Evolutionary conservation across 1,140 invertebrate species (phyloP), one percentile per base, ranked within the genome.

Genomic region (Megathymus violae): DNA sequence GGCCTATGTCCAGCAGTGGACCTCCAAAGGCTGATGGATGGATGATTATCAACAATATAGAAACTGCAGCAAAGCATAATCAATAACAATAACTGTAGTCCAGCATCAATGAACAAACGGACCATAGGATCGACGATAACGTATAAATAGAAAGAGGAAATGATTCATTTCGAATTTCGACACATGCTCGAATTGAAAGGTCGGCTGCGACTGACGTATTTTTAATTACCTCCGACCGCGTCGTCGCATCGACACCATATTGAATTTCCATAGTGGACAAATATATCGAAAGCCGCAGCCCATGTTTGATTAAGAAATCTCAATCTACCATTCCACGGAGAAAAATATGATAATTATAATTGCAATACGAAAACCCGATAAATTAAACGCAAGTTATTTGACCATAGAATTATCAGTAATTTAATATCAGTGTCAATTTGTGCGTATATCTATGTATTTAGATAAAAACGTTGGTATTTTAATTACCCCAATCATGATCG

Each of bases 121-220:
- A 62, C 66, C 72, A 63, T 65, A 69, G 69, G 58, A 64, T 63
- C 60, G 51, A 48, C 46, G 74, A 65, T 80, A 76, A 72, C 80
- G 72, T 82, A 86, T 79, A 87, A 88, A 85, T 86, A 87, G 86
- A 82, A 87, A 85, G 76, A 79, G 76, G 78, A 88, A 90, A 86
- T 90, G 88, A 89, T 88, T 89, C 85, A 87, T 90, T 90, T 80
- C 80, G 74, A 79, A 90, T 89, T 86, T 89, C 85, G 88, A 89
- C 85, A 88, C 84, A 89, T 88, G 80, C 80, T 85, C 82, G 74
- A 88, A 87, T 85, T 80, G 86, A 85, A 90, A 87, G 79, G 80
- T 89, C 78, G 85, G 82, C 84, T 89, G 88, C 85, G 79, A 86
- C 76, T 89, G 88, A 90, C 88, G 83, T 89, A 85, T 90, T 90